Evolutionary conservation across 2,113 vertebrate genomes (phyloP).

Genomic region (Cyprinodon tularosa): DNA sequence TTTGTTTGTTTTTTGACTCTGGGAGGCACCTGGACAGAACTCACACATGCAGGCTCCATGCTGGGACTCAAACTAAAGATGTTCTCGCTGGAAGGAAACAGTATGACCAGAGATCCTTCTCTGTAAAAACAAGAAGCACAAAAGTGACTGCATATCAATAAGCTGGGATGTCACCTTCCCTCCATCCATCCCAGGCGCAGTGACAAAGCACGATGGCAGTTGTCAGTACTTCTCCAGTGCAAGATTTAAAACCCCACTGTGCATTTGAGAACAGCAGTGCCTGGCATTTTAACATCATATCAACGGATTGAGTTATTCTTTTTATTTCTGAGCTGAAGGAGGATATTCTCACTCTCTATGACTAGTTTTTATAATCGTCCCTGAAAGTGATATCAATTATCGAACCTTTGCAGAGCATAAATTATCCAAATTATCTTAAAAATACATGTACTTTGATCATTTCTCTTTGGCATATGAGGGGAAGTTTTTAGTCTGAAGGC

Average conservation of each 20-base stretch:
- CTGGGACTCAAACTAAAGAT: no score
- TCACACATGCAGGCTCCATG: no score
- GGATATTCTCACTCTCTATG: conserved; percentile 28
- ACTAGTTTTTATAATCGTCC: conserved; percentile 43
- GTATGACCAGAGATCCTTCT: neutral
- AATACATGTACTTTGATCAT: conserved; percentile 55
- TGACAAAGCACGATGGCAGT: neutral
- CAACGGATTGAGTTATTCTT: conserved; percentile 39
- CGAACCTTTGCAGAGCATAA: conserved; percentile 54
- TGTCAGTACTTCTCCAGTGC: conserved; percentile 6
- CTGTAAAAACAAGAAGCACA: neutral
- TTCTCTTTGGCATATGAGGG: neutral
- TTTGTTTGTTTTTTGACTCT: no score
- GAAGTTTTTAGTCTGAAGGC: conserved; percentile 20
- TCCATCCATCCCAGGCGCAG: neutral
- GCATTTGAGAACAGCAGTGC: conserved; percentile 35
- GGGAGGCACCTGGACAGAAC: no score
- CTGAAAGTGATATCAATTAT: conserved; percentile 60
- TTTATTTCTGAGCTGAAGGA: conserved; percentile 50
- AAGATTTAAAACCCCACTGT: conserved; percentile 44
- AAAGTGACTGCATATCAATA: neutral
- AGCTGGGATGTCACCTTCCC: conserved; percentile 16
- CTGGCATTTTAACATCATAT: conserved; percentile 35
- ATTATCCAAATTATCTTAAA: conserved; percentile 63
- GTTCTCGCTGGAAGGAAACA: neutral